Conservation (phyloP, 2,113 vertebrate species). For the Elgaria multicarinata region DNA sequence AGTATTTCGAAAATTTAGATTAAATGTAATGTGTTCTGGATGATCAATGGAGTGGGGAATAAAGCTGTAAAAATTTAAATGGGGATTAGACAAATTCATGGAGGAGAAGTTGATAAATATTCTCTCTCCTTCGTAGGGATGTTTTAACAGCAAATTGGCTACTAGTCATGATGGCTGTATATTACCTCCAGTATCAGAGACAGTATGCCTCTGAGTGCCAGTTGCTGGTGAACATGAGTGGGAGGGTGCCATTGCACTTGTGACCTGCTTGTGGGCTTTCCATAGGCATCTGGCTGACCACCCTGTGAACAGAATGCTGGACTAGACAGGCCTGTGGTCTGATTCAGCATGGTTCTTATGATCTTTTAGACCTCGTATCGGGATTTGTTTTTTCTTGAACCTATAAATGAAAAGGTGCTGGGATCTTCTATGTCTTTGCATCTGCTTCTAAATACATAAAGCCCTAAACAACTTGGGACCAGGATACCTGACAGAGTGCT, state of each 20-base stretch:
- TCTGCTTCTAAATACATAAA: fast-evolving
- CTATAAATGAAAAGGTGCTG: neutral
- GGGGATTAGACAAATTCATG: neutral
- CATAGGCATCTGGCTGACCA: too few species aligned
- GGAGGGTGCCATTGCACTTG: neutral
- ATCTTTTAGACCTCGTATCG: constrained; percentile 31
- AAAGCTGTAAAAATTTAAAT: constrained; percentile 20
- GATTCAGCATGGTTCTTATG: neutral
- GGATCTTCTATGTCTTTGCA: neutral
- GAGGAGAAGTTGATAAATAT: too few species aligned
- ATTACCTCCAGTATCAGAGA: neutral
- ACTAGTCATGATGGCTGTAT: neutral
- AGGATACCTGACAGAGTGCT: too few species aligned
- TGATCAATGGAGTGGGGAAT: constrained; percentile 27
- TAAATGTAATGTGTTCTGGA: constrained; percentile 30
- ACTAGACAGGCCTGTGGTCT: too few species aligned
- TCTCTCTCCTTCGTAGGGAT: too few species aligned
- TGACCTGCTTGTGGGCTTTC: too few species aligned
- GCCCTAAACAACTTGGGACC: too few species aligned
- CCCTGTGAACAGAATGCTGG: too few species aligned
- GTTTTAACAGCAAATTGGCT: neutral
- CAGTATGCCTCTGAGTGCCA: too few species aligned
- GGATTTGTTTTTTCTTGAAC: constrained; percentile 37
- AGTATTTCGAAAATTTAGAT: constrained; percentile 27
- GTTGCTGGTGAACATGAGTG: neutral